A percentile compares a stretch with the other conserved stretches of the same genome.
These are phyloP conservation scores for Sinocyclocheilus maitianheensis DNA, from an alignment of 2,113 vertebrate genomes.

Conservation along the genomic window DNA sequence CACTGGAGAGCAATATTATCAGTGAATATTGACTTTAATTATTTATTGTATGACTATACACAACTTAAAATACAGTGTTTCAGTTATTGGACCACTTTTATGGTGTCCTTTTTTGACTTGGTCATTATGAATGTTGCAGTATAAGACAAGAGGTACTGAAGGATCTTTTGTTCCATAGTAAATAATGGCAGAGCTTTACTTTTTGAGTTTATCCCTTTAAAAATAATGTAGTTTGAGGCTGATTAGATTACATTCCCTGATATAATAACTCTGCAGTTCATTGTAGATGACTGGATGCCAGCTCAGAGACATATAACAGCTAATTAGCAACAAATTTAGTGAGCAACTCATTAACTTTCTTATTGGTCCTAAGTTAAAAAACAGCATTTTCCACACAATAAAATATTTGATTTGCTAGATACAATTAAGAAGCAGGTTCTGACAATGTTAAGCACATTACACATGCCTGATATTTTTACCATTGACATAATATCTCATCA, in stretches of 20 bases:
- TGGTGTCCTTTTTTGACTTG: too few relatives aligned
- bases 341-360: constrained; percentile 12
- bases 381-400: neutral
- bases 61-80: too few relatives aligned
- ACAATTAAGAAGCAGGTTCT: constrained; percentile 19
- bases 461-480: neutral
- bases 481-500: neutral
- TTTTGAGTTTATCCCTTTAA: neutral
- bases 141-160: neutral
- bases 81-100: too few relatives aligned
- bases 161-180: neutral
- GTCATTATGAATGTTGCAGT: neutral
- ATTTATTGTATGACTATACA: neutral
- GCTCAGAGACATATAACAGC: constrained; percentile 28
- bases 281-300: constrained; percentile 13
- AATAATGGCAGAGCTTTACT: neutral
- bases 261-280: constrained; percentile 30
- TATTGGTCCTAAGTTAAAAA: neutral
- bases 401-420: neutral
- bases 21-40: neutral
- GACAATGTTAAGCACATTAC: neutral
- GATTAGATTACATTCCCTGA: neutral
- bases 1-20: too few relatives aligned
- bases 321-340: neutral
- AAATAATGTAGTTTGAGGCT: neutral